These are phyloP conservation scores for Ophion ventricosus DNA, from an alignment of 2,888 invertebrate species.

Conservation along the genomic window DNA sequence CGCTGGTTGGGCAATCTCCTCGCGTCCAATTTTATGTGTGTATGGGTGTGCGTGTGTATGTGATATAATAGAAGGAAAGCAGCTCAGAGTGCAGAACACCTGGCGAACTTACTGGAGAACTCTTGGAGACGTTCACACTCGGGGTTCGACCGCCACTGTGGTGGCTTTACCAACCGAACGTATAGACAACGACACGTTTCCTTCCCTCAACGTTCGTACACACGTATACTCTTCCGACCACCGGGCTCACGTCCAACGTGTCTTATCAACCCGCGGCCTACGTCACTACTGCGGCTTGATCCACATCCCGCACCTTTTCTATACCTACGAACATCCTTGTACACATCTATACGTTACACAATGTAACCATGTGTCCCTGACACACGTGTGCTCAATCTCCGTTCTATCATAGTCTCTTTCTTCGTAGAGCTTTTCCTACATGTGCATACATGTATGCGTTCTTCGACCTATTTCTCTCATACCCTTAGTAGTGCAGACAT, in stretches of 20 bases:
- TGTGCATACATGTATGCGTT: slow-evolving; percentile 5
- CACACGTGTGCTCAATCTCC: slow-evolving; percentile 41
- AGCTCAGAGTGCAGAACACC: slow-evolving; percentile 59
- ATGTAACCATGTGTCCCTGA: slow-evolving; percentile 20
- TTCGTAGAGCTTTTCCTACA: slow-evolving; percentile 22
- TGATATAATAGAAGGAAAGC: slow-evolving; percentile 56
- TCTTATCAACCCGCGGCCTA: slow-evolving; percentile 66
- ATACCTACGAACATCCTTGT: slow-evolving; percentile 8
- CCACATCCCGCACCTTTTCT: slow-evolving; percentile 56
- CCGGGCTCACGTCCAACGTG: slow-evolving; percentile 64
- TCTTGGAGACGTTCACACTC: slow-evolving; percentile 53
- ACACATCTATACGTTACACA: slow-evolving; percentile 13
- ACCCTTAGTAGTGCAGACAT: slow-evolving; percentile 30
- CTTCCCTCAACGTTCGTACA: slow-evolving; percentile 50
- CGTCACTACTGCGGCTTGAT: slow-evolving; percentile 57
- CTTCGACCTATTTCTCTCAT: slow-evolving; percentile 43
- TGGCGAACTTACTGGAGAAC: slow-evolving; percentile 47
- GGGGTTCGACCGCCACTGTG: slow-evolving; percentile 51
- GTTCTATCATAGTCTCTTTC: slow-evolving; percentile 36
- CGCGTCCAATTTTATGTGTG: neutral
- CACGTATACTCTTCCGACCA: slow-evolving; percentile 30
- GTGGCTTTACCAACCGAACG: slow-evolving; percentile 33
- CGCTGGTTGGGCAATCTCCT: slow-evolving; percentile 22
- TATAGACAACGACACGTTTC: slow-evolving; percentile 57
- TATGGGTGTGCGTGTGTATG: slow-evolving; percentile 32